Conservation (phyloP, 2,113 vertebrate species). For the Cryptotis parvus region DNA sequence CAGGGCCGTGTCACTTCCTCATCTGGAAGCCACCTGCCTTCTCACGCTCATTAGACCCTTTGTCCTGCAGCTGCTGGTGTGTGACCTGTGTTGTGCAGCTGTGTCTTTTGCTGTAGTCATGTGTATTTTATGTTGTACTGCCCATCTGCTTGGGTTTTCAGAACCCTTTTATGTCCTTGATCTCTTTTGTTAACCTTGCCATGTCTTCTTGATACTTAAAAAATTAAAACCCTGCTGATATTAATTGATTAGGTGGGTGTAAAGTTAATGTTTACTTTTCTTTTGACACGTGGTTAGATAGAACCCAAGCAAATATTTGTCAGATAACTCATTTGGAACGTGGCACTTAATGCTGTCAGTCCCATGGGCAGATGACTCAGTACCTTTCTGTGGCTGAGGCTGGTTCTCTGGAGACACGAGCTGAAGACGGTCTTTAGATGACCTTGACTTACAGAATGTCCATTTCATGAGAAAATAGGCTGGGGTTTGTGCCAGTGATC, state of each 20-base stretch:
- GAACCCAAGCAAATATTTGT: neutral
- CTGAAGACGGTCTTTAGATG: neutral
- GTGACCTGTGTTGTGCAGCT: neutral
- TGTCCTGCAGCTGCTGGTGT: neutral
- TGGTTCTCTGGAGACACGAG: neutral
- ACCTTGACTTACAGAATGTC: neutral
- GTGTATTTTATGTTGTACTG: neutral
- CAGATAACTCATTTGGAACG: neutral
- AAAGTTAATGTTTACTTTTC: conserved; percentile 30
- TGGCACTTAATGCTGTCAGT: neutral
- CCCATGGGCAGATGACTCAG: neutral
- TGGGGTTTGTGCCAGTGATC: neutral
- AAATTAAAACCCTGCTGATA: neutral
- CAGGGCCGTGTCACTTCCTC: neutral
- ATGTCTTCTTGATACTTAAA: neutral
- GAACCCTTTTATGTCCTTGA: neutral
- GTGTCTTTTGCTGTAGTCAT: neutral
- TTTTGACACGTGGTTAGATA: neutral
- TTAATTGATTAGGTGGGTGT: neutral
- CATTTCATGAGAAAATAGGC: neutral
- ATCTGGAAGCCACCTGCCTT: neutral
- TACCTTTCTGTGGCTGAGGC: neutral
- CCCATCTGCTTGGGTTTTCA: too few species aligned
- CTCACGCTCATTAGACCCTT: neutral
- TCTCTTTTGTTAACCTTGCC: neutral